Percentiles rank a stretch among this genome's conserved stretches.
Conservation (phyloP, 2,113 vertebrate species). For the Protobothrops mucrosquamatus region DNA sequence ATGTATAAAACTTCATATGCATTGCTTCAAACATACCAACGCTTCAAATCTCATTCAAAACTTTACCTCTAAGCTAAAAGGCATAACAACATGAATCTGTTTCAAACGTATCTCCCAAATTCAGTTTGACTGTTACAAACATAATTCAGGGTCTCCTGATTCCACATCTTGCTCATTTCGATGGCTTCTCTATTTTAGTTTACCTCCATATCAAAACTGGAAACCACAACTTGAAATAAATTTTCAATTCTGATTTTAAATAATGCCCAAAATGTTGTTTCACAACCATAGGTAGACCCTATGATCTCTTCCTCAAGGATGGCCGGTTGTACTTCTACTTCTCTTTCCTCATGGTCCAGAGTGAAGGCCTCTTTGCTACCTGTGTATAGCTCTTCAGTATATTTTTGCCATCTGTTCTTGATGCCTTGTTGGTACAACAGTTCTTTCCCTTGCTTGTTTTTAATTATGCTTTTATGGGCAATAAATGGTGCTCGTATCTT, state of each 20-base stretch:
- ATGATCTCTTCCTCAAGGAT: neutral
- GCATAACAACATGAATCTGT: neutral
- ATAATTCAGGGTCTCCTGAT: neutral
- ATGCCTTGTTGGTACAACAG: no score
- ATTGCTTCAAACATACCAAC: neutral
- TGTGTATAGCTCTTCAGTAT: no score
- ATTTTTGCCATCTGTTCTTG: no score
- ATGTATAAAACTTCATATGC: neutral
- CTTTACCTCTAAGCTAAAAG: neutral
- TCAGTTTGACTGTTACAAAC: neutral
- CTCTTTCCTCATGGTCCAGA: no score
- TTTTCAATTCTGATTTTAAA: neutral
- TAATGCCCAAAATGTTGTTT: neutral
- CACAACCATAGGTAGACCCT: neutral
- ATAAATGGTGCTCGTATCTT: no score
- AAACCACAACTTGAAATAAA: neutral
- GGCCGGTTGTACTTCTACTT: no score
- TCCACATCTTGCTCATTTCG: neutral
- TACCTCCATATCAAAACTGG: neutral
- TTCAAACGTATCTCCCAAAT: neutral
- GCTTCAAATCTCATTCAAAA: neutral
- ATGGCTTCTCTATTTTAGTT: neutral
- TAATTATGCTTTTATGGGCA: no score
- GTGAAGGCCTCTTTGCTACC: no score
- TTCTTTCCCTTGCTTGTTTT: no score